A percentile compares a stretch with the other conserved stretches of the same genome.
These are phyloP conservation scores for Leptinotarsa peninsularis DNA, from an alignment of 2,888 invertebrate genomes.

Conservation along the genomic window DNA sequence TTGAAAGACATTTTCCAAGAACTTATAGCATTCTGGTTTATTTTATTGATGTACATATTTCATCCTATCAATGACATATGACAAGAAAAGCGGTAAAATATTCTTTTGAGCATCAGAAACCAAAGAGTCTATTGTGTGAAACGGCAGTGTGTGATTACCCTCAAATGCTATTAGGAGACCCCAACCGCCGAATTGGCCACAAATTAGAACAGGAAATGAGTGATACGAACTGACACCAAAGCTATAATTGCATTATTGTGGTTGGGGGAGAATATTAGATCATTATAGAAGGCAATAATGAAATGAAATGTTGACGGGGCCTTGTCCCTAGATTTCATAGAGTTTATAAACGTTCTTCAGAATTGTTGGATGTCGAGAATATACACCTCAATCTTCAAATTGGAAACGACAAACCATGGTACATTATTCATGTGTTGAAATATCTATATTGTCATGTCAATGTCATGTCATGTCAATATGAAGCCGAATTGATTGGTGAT, in stretches of 20 bases:
- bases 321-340: too few species aligned
- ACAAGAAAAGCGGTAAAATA: neutral
- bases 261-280: slow-evolving; percentile 18
- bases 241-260: slow-evolving; percentile 29
- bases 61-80: neutral
- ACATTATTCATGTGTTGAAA: too few species aligned
- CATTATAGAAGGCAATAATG: neutral
- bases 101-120: neutral
- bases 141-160: slow-evolving; percentile 21
- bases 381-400: too few species aligned
- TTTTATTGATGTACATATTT: neutral
- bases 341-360: too few species aligned
- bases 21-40: too few species aligned
- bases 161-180: slow-evolving; percentile 24
- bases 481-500: too few species aligned
- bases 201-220: slow-evolving; percentile 34
- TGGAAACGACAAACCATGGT: too few species aligned
- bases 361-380: too few species aligned
- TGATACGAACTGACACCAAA: slow-evolving; percentile 36
- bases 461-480: too few species aligned
- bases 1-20: too few species aligned
- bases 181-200: slow-evolving; percentile 28
- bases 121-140: slow-evolving; percentile 23
- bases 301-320: neutral
- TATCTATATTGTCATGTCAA: too few species aligned